Evolutionary conservation across 2,797 vertebrate genomes (phyloP).

Genomic region (Coracias cyanogaster): DNA sequence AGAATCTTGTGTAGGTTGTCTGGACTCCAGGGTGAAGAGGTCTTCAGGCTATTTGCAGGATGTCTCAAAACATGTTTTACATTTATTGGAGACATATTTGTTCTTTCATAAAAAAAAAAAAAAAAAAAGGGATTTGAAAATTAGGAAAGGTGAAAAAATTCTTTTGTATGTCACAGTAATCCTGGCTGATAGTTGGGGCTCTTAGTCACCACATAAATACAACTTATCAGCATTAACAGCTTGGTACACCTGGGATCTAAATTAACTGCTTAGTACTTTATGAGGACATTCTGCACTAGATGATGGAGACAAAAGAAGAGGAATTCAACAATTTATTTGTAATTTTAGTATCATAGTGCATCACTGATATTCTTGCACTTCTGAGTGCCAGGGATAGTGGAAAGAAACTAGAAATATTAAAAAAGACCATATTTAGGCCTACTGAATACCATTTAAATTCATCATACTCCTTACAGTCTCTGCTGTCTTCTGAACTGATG

Average conservation of each 20-base stretch:
- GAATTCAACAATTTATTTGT: background rate
- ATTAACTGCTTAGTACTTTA: background rate
- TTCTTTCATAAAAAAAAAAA: background rate
- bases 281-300: background rate
- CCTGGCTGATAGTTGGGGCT: background rate
- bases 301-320: conserved; percentile 1
- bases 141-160: background rate
- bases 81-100: background rate
- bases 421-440: background rate
- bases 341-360: conserved; percentile 5
- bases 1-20: background rate
- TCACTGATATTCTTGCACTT: background rate
- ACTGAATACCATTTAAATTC: background rate
- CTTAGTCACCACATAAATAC: background rate
- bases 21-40: background rate
- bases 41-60: background rate
- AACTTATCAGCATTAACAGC: background rate
- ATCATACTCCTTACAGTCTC: background rate
- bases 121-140: background rate
- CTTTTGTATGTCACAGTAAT: background rate
- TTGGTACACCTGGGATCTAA: background rate
- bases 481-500: background rate
- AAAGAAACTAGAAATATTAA: background rate
- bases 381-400: background rate
- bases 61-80: background rate